phyloP scores from a whole-genome alignment of 2,113 vertebrate genomes.

The Amazona guildingii region DNA sequence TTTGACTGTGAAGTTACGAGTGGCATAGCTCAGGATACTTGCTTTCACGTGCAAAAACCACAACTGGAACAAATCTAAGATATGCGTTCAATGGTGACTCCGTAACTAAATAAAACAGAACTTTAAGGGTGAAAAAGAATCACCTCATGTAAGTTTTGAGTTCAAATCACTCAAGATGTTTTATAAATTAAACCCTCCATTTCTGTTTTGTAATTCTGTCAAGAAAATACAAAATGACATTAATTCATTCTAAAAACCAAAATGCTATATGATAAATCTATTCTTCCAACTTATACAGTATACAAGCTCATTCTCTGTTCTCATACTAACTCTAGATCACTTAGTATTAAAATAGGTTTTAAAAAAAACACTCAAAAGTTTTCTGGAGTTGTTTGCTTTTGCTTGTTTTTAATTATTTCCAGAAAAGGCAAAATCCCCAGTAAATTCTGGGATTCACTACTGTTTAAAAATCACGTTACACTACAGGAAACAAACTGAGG shows the following conservation, averaged over 20 bases:
- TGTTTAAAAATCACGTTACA: neutral
- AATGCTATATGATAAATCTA: neutral
- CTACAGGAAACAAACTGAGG: neutral
- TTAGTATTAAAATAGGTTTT: neutral
- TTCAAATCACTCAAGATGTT: neutral
- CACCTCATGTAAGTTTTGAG: neutral
- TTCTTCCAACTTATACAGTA: neutral
- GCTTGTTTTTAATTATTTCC: neutral
- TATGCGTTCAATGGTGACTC: neutral
- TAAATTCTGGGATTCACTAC: neutral
- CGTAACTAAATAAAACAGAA: neutral
- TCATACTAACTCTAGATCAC: neutral
- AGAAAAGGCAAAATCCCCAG: neutral
- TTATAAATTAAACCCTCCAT: neutral
- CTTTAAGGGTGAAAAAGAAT: neutral
- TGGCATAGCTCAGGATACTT: neutral
- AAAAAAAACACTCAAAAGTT: neutral
- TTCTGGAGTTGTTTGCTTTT: neutral
- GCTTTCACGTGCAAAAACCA: neutral
- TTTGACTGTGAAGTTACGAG: neutral
- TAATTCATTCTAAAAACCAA: neutral
- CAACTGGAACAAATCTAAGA: neutral
- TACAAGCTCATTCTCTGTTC: neutral
- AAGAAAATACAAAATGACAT: neutral
- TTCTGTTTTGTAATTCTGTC: neutral